Conservation (phyloP, 1,140 invertebrate species). For the Brachionus plicatilis region DNA sequence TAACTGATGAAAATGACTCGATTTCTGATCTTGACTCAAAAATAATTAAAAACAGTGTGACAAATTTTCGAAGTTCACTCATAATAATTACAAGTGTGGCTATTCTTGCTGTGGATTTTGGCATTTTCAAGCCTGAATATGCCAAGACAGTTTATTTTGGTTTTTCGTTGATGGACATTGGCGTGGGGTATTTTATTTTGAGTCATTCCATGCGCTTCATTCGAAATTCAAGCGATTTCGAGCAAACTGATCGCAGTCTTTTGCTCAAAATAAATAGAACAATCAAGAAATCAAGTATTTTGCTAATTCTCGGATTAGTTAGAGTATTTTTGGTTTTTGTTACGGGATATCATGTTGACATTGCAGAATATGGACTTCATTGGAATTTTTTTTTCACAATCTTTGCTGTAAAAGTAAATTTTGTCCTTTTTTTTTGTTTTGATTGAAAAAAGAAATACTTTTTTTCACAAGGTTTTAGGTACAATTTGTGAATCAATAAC, state of each 20-base stretch:
- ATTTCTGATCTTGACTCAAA: not conserved
- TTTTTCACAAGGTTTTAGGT: not conserved
- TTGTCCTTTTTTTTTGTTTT: not conserved
- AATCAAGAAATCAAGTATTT: not conserved
- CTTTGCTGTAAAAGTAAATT: not conserved
- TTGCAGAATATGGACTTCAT: slow-evolving; percentile 10
- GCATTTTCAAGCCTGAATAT: not conserved
- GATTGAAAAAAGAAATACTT: not conserved
- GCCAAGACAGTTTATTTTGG: slow-evolving; percentile 81
- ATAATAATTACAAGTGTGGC: slow-evolving; percentile 8
- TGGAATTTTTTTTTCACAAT: slow-evolving; percentile 37
- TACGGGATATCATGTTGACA: not conserved
- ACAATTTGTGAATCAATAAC: not conserved
- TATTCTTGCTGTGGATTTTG: slow-evolving; percentile 26
- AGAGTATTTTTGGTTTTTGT: not conserved
- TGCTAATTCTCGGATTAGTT: not conserved
- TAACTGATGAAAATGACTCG: not conserved
- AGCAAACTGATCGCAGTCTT: not conserved
- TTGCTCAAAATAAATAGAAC: not conserved
- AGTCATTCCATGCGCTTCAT: slow-evolving; percentile 66
- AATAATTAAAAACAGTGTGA: not conserved
- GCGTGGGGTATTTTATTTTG: slow-evolving; percentile 82
- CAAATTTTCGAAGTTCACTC: not conserved
- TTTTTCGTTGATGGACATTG: slow-evolving; percentile 87
- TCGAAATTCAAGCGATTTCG: not conserved